phyloP scores from a whole-genome alignment of 35 echinoderm and acorn worm species.

The Heliocidaris tuberculata region DNA sequence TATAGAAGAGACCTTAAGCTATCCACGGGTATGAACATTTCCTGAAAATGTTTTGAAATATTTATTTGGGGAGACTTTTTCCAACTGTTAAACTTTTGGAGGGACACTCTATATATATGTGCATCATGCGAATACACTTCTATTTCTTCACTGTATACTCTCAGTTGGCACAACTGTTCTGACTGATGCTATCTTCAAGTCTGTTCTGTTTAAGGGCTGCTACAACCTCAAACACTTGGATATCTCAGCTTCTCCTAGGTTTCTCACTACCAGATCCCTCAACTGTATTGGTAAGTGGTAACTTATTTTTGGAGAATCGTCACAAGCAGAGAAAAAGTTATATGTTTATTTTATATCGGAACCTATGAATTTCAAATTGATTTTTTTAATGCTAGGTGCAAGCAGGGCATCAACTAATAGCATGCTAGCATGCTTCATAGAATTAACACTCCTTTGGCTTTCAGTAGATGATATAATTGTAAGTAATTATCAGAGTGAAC shows the following conservation, averaged over 20 bases:
- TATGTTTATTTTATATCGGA: neutral
- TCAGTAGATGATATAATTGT: neutral
- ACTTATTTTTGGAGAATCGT: neutral
- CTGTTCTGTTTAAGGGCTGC: constrained; percentile 20
- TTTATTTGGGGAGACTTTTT: too few relatives aligned
- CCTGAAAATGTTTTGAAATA: too few relatives aligned
- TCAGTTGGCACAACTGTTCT: neutral
- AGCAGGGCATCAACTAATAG: neutral
- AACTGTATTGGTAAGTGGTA: constrained; percentile 26
- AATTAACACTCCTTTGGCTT: neutral
- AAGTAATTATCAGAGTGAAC: neutral
- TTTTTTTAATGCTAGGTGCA: neutral
- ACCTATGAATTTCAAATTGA: neutral
- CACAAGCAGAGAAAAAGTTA: neutral
- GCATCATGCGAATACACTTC: too few relatives aligned
- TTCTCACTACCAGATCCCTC: constrained; percentile 17
- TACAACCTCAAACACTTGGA: constrained; percentile 28
- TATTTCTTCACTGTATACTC: neutral
- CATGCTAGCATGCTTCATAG: neutral
- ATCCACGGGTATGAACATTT: too few relatives aligned
- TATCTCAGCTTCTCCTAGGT: constrained; percentile 34
- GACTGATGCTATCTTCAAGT: constrained; percentile 31
- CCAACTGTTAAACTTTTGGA: too few relatives aligned
- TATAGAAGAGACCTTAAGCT: too few relatives aligned
- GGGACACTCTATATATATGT: too few relatives aligned